Conservation (phyloP, 2,888 invertebrate species). For the Pyrrhosoma nymphula region DNA sequence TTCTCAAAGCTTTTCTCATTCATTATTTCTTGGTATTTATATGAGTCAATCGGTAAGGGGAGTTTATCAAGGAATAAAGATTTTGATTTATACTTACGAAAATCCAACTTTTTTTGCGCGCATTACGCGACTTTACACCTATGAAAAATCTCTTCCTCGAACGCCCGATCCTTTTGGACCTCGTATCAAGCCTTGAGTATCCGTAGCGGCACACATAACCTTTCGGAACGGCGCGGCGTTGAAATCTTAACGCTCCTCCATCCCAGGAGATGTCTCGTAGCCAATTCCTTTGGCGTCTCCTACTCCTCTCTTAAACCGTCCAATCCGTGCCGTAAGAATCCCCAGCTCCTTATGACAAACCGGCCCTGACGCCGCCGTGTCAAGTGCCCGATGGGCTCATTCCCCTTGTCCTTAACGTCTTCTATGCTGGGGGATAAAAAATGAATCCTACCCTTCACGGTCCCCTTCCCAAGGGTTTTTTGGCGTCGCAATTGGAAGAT, state of each 20-base stretch:
- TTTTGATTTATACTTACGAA: neutral
- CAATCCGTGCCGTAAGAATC: neutral
- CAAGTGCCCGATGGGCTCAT: constrained; percentile 22
- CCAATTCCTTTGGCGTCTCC: neutral
- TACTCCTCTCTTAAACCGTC: neutral
- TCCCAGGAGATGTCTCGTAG: neutral
- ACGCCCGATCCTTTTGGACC: neutral
- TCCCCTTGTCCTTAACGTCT: constrained; percentile 24
- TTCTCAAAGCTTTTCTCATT: neutral
- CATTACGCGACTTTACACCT: neutral
- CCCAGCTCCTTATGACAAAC: constrained; percentile 5
- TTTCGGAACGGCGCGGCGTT: constrained; percentile 17
- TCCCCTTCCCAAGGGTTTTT: neutral
- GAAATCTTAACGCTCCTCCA: neutral
- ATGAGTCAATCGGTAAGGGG: neutral
- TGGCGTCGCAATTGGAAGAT: constrained; percentile 15
- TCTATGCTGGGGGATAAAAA: neutral
- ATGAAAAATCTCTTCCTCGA: neutral
- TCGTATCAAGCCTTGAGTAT: neutral
- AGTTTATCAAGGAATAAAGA: neutral
- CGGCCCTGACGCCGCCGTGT: neutral
- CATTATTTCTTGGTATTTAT: neutral
- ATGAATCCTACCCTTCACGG: neutral
- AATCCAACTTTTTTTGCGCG: neutral
- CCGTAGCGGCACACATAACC: neutral